A percentile compares a stretch with the other conserved stretches of the same genome.
Evolutionary conservation across 2,888 invertebrate genomes (phyloP).

Genomic region (Nyleta sp.): DNA sequence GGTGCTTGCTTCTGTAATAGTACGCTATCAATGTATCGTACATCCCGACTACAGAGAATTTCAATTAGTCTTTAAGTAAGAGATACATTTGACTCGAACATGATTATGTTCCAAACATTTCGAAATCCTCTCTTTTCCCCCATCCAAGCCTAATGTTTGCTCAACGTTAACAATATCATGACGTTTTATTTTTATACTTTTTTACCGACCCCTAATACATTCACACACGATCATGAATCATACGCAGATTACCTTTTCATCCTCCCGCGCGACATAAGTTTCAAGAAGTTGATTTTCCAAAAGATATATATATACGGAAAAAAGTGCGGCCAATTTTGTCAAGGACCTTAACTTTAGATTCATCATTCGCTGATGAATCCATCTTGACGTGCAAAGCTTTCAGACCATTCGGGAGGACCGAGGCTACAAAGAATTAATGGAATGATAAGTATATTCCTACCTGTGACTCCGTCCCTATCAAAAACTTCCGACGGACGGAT

Average conservation of each 20-base stretch:
- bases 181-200: no score
- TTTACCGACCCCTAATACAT: constrained; percentile 1
- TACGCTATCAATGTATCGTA: constrained; percentile 4
- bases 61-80: constrained; percentile 11
- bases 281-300: constrained; percentile 33
- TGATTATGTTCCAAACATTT: background rate
- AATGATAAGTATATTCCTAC: constrained; percentile 49
- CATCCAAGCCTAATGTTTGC: no score
- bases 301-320: constrained; percentile 2
- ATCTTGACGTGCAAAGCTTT: constrained; percentile 29
- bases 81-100: background rate
- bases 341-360: constrained; percentile 28
- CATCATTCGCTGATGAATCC: constrained; percentile 41
- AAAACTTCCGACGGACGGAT: constrained; percentile 35
- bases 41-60: background rate
- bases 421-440: constrained; percentile 38
- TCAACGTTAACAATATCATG: no score
- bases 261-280: constrained; percentile 9
- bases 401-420: constrained; percentile 9
- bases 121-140: background rate
- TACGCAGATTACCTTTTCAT: constrained; percentile 15
- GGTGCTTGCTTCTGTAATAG: constrained; percentile 7
- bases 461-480: constrained; percentile 15
- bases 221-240: constrained; percentile 19
- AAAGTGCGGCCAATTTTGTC: constrained; percentile 27